phyloP scores from a whole-genome alignment of 2,888 invertebrate species.

The Phengaris arion region DNA sequence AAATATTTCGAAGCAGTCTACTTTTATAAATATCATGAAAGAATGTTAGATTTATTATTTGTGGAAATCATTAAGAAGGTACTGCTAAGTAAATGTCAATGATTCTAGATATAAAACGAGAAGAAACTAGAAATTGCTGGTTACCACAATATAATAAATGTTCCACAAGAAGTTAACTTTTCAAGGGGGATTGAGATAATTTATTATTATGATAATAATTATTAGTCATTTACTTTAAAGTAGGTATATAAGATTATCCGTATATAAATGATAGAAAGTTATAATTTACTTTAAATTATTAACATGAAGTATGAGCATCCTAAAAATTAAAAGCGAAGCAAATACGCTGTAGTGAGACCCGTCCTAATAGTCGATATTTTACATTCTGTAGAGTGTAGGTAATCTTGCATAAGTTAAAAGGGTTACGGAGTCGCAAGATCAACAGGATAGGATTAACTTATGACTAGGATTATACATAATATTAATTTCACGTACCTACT shows the following conservation, averaged over 20 bases:
- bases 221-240: too few species aligned
- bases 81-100: background rate
- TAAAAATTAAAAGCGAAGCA: background rate
- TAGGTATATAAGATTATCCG: background rate
- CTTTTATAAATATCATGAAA: too few species aligned
- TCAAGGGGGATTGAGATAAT: too few species aligned
- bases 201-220: too few species aligned
- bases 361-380: conserved; percentile 31
- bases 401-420: conserved; percentile 30
- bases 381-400: conserved; percentile 27
- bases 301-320: background rate
- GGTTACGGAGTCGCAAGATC: conserved; percentile 35
- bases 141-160: too few species aligned
- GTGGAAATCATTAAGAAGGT: background rate
- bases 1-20: background rate
- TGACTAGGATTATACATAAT: background rate
- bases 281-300: background rate
- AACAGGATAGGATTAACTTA: conserved; percentile 12
- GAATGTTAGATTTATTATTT: background rate
- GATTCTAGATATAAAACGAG: background rate
- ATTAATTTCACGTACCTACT: background rate
- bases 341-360: conserved; percentile 21
- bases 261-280: background rate
- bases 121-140: background rate
- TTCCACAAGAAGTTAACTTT: too few species aligned